Evolutionary conservation across 2,888 invertebrate species (phyloP), one percentile per base, ranked within the genome.

Genomic region (Desoria tigrina): DNA sequence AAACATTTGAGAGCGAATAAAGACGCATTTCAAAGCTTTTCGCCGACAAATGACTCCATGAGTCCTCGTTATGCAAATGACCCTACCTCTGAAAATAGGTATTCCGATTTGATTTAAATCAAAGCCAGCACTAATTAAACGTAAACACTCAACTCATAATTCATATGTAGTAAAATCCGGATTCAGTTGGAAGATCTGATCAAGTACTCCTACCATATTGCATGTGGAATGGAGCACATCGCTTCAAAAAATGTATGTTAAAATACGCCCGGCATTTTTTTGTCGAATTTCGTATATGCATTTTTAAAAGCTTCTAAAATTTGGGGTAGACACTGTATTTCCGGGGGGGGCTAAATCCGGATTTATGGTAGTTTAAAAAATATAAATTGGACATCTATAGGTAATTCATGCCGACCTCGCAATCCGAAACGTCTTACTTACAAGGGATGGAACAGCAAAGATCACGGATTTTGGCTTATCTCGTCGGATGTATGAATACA

Each of bases 401-500:
- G 26, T 51, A 24, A 51, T 63, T 28, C 63, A 63, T 18, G 23
- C 53, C 16, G 58, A 63, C 32, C 45, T 65, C 7, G 65, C 65
- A 16, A 49, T 54, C 2, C 16, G 65, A 21, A 65, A 65, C 24
- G 37, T 65, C 18, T 21, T 65, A 4, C 27, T 65, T 7, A 56
- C 61, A 4, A 42, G 1, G 1, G 6, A 27, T 11, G 49, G 37
- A 42, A 24, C 24, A 1, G 55, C 56, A 18, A 65, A 65, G 32
- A 61, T 65, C 23, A 61, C 65, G 9, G 65, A 61, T 23, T 65
- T 65, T 55, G 61, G 61, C 9, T 49, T 65, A 32, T 61, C 61
- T 2, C 16, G 65, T 11, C 42, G 61, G 21, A 24, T 65, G 37
- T 65, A 61, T 26, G 65, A 58, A 16, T 65, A 61, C 26, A 65